These are phyloP conservation scores for Dryobotodes eremita DNA, from an alignment of 2,888 invertebrate species.

Conservation along the genomic window DNA sequence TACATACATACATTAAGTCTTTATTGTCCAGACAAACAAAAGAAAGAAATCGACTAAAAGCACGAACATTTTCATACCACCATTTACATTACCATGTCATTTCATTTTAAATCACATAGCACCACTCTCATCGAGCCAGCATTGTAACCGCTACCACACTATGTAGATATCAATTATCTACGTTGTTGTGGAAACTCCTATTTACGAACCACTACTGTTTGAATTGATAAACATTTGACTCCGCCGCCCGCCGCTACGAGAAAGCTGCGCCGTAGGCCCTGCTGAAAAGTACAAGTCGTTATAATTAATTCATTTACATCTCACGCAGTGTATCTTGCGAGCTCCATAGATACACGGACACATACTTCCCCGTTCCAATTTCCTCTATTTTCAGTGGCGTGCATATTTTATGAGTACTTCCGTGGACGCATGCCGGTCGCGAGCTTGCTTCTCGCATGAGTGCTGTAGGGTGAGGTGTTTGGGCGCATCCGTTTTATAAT, in stretches of 20 bases:
- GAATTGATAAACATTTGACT: slow-evolving; percentile 55
- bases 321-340: slow-evolving; percentile 52
- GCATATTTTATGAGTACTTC: slow-evolving; percentile 64
- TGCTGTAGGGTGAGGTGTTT: slow-evolving; percentile 18
- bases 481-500: slow-evolving; percentile 45
- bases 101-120: slow-evolving; percentile 33
- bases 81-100: slow-evolving; percentile 27
- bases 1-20: slow-evolving; percentile 1
- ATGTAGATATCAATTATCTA: slow-evolving; percentile 31
- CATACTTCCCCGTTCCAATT: slow-evolving; percentile 57
- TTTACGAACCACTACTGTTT: slow-evolving; percentile 48
- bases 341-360: slow-evolving; percentile 49
- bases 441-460: slow-evolving; percentile 25
- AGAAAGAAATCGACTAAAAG: slow-evolving; percentile 5
- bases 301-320: slow-evolving; percentile 67
- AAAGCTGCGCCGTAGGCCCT: slow-evolving; percentile 61
- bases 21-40: slow-evolving; percentile 11
- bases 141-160: slow-evolving; percentile 17
- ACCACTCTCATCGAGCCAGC: slow-evolving; percentile 9
- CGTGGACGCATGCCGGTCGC: slow-evolving; percentile 29
- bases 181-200: slow-evolving; percentile 32
- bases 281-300: slow-evolving; percentile 57
- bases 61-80: slow-evolving; percentile 9
- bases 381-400: slow-evolving; percentile 58
- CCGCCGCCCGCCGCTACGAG: slow-evolving; percentile 41